These are phyloP conservation scores for Tetragonisca angustula DNA, from an alignment of 2,888 invertebrate species.

Conservation along the genomic window DNA sequence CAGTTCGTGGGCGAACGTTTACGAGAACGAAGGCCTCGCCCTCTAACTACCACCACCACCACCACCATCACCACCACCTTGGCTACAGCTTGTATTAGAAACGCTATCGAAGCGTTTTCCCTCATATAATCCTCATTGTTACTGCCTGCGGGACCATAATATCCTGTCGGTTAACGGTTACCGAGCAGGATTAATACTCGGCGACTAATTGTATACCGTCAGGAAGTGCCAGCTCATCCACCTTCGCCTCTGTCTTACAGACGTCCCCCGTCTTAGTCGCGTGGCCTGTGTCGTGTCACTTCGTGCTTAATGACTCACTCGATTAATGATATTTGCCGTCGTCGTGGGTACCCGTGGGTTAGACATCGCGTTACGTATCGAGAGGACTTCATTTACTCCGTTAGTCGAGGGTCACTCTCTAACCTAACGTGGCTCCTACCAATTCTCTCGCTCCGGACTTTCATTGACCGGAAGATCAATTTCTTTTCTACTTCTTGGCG, in stretches of 20 bases:
- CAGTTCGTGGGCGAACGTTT: conserved; percentile 78
- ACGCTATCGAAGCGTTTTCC: conserved; percentile 81
- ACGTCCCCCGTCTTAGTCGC: conserved; percentile 35
- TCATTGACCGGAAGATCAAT: no score
- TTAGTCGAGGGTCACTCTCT: neutral
- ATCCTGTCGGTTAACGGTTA: conserved; percentile 77
- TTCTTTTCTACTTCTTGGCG: no score
- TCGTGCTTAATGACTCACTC: conserved; percentile 53
- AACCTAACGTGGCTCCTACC: no score
- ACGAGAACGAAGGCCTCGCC: conserved; percentile 67
- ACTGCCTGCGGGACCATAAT: conserved; percentile 78
- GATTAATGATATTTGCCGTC: conserved; percentile 56
- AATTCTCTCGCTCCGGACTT: no score
- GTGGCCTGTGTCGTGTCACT: conserved; percentile 54
- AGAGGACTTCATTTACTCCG: neutral
- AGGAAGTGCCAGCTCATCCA: conserved; percentile 72
- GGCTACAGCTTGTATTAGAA: conserved; percentile 75
- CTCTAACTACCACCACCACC: conserved; percentile 35
- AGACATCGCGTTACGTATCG: neutral
- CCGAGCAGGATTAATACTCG: conserved; percentile 77
- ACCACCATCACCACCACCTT: conserved; percentile 22
- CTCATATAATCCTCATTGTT: conserved; percentile 79
- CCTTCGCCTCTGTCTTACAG: conserved; percentile 66
- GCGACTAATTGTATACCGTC: conserved; percentile 76
- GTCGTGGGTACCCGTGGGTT: neutral